These are phyloP conservation scores for Drosophila niveifrons DNA, from an alignment of 2,888 invertebrate species.

Conservation along the genomic window DNA sequence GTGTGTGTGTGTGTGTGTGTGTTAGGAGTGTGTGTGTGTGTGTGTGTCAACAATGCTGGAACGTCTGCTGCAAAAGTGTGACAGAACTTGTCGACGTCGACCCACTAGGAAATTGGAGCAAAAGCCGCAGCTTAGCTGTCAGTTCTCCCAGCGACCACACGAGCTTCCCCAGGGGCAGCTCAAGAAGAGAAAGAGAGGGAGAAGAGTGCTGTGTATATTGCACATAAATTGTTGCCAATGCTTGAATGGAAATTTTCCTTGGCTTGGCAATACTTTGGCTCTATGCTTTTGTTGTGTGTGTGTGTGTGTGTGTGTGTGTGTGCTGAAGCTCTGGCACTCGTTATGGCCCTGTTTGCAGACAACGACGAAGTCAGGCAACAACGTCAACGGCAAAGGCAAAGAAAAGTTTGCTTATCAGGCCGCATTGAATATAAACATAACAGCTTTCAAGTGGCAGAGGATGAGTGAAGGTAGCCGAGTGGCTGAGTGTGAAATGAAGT, in stretches of 20 bases:
- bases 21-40: conserved; percentile 17
- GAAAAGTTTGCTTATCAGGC: conserved; percentile 67
- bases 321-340: conserved; percentile 29
- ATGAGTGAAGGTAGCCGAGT: conserved; percentile 1
- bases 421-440: conserved; percentile 61
- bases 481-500: conserved; percentile 64
- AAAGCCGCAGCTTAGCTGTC: conserved; percentile 79
- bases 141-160: conserved; percentile 43
- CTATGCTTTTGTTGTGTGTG: conserved; percentile 10
- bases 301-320: conserved; percentile 13
- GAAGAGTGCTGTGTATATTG: conserved; percentile 15
- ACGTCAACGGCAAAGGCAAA: not conserved
- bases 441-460: conserved; percentile 8
- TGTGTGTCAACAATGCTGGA: conserved; percentile 18
- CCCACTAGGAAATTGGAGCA: conserved; percentile 77
- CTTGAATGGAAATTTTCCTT: conserved; percentile 56
- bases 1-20: conserved; percentile 20
- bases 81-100: conserved; percentile 64
- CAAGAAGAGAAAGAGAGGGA: not conserved
- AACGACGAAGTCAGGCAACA: not conserved
- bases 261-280: conserved; percentile 36
- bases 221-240: conserved; percentile 54
- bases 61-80: conserved; percentile 42
- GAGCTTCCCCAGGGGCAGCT: conserved; percentile 12
- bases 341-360: conserved; percentile 49